These are phyloP conservation scores for Exaiptasia diaphana DNA, from an alignment of 64 coral and sea anemone genomes.

Conservation along the genomic window DNA sequence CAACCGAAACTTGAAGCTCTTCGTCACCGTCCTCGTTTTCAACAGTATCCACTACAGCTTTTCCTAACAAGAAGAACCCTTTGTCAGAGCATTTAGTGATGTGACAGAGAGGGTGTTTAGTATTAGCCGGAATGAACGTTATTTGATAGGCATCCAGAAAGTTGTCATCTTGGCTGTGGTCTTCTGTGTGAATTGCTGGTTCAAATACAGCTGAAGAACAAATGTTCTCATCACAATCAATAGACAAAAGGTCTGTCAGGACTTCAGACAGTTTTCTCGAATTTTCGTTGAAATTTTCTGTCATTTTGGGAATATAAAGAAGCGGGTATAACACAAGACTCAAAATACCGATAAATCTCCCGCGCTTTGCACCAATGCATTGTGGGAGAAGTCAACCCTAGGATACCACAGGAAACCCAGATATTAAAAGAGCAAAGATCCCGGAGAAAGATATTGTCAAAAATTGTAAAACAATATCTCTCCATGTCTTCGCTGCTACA, in stretches of 20 bases:
- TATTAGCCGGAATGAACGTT: slow-evolving; percentile 54
- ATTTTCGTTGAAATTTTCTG: neutral
- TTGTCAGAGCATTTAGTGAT: slow-evolving; percentile 44
- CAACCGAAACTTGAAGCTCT: neutral
- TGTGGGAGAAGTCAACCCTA: neutral
- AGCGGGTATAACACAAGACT: neutral
- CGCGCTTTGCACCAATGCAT: neutral
- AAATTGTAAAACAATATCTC: too few species aligned
- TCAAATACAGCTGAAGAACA: neutral
- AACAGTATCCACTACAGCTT: slow-evolving; percentile 12
- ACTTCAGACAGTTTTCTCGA: neutral
- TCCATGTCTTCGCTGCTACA: too few species aligned
- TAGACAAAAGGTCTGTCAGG: neutral
- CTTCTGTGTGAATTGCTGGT: neutral
- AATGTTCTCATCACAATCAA: neutral
- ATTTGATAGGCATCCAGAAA: slow-evolving; percentile 3
- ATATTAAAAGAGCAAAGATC: too few species aligned
- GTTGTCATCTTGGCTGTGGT: neutral
- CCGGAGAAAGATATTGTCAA: too few species aligned
- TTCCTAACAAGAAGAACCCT: slow-evolving; percentile 39
- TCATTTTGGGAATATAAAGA: neutral
- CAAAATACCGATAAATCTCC: neutral
- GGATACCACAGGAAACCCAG: neutral
- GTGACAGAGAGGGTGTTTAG: slow-evolving; percentile 65
- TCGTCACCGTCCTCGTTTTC: slow-evolving; percentile 13